These are phyloP conservation scores for Pseudomyrmex concolor DNA, from an alignment of 1,140 invertebrate species.

Conservation along the genomic window DNA sequence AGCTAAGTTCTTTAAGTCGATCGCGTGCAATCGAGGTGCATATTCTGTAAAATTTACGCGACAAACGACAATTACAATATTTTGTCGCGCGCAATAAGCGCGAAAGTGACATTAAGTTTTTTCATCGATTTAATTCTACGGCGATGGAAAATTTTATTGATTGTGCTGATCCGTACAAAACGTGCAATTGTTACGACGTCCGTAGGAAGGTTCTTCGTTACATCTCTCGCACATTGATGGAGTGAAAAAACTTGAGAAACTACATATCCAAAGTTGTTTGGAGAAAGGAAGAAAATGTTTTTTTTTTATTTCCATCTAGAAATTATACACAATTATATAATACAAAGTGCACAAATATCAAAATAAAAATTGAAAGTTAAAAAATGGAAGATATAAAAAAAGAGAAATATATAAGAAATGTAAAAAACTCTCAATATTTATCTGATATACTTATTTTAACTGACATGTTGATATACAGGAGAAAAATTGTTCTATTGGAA, in stretches of 20 bases:
- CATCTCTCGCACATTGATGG: conserved; percentile 34
- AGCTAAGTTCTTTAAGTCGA: conserved; percentile 7
- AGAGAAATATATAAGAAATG: background rate
- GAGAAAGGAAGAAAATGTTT: background rate
- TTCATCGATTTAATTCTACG: background rate
- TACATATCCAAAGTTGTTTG: background rate
- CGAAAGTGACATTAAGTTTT: conserved; percentile 13
- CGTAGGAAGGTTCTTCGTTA: conserved; percentile 42
- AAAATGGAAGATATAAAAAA: background rate
- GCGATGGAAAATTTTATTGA: conserved; percentile 26
- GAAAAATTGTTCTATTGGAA: no score
- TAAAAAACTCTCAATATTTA: background rate
- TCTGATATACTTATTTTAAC: no score
- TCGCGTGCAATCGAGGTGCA: conserved; percentile 11
- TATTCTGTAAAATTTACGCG: background rate
- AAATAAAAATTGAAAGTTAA: background rate
- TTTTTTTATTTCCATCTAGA: background rate
- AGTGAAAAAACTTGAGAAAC: conserved; percentile 8
- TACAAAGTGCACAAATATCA: background rate
- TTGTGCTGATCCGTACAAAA: conserved; percentile 38
- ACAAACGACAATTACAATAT: no score
- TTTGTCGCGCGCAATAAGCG: conserved; percentile 5
- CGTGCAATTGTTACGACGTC: conserved; percentile 55
- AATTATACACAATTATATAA: background rate
- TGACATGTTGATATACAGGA: no score